phyloP scores from a whole-genome alignment of 1,140 invertebrate genomes.

The Antheraea pernyi region DNA sequence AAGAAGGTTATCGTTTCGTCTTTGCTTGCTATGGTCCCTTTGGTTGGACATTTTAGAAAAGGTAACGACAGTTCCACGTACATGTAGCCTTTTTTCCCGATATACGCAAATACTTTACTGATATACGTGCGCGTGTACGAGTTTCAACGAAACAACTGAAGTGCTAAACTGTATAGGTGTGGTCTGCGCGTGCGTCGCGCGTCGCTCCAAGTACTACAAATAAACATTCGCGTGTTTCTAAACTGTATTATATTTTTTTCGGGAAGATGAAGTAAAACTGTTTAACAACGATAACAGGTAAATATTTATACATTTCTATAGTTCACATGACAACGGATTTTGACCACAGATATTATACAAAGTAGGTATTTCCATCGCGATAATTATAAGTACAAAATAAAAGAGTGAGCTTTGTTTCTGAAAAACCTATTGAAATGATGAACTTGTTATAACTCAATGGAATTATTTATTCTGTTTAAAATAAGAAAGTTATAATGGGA shows the following conservation, averaged over 20 bases:
- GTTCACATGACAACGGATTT: background rate
- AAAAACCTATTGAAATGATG: background rate
- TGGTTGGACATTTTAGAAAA: slow-evolving; percentile 49
- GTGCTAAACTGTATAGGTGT: slow-evolving; percentile 41
- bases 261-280: slow-evolving; percentile 4
- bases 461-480: background rate
- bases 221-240: slow-evolving; percentile 65
- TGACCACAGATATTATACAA: background rate
- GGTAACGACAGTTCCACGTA: slow-evolving; percentile 16
- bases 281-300: slow-evolving; percentile 9
- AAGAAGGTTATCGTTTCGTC: slow-evolving; percentile 46
- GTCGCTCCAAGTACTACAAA: slow-evolving; percentile 64
- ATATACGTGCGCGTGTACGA: slow-evolving; percentile 46
- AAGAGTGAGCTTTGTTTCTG: background rate
- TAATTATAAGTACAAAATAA: background rate
- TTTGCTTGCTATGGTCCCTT: slow-evolving; percentile 56
- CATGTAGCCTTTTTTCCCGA: slow-evolving; percentile 41
- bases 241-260: slow-evolving; percentile 19
- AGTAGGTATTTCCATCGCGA: background rate
- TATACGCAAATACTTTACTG: slow-evolving; percentile 25
- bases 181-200: slow-evolving; percentile 62
- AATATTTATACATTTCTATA: slow-evolving; percentile 3
- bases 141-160: slow-evolving; percentile 63
- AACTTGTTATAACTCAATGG: background rate
- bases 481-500: background rate